These are phyloP conservation scores for Dryobota labecula DNA, from an alignment of 2,888 invertebrate species.

Conservation along the genomic window DNA sequence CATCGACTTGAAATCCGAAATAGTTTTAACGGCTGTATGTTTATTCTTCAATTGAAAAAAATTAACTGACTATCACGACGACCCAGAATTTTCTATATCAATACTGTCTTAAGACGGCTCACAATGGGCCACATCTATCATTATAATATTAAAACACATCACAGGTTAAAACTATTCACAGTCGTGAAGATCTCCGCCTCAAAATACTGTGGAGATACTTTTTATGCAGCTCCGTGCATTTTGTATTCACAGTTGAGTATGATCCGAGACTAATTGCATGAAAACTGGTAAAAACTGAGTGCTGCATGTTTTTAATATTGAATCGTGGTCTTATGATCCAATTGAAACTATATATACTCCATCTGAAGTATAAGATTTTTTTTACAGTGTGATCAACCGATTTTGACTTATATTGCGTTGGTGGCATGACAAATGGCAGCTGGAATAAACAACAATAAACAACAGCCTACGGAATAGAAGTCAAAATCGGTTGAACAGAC, in stretches of 20 bases:
- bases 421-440: no score
- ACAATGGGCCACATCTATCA: conserved; percentile 36
- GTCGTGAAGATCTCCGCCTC: conserved; percentile 55
- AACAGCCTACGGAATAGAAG: no score
- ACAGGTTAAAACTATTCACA: conserved; percentile 36
- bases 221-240: conserved; percentile 43
- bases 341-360: no score
- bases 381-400: no score
- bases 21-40: background rate
- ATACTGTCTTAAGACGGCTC: background rate
- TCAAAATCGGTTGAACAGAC: no score
- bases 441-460: no score
- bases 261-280: conserved; percentile 49
- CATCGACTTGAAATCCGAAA: background rate
- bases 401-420: no score
- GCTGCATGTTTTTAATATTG: conserved; percentile 12
- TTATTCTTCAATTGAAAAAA: no score
- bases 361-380: no score
- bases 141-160: conserved; percentile 45
- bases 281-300: conserved; percentile 34
- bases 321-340: conserved; percentile 1
- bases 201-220: conserved; percentile 27
- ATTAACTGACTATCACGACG: background rate
- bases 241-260: conserved; percentile 49
- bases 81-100: conserved; percentile 11